Conservation (phyloP, 92 coral and sea anemone species). For the Epizoanthus stellaris region DNA sequence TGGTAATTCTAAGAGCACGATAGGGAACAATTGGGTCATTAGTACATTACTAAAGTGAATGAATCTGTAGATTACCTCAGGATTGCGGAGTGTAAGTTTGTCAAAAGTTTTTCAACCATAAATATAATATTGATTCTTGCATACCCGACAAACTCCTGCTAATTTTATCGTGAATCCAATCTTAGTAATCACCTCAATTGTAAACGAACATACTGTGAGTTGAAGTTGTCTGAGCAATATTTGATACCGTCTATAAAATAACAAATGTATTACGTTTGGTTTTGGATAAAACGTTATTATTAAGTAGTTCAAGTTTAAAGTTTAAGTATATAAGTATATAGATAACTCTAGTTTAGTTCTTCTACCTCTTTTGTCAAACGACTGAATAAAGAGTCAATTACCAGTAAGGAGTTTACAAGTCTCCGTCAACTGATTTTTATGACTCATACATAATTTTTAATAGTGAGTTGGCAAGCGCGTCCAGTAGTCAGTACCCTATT, state of each 20-base stretch:
- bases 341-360: not conserved
- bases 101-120: too few relatives aligned
- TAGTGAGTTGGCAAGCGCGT: not conserved
- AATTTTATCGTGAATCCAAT: not conserved
- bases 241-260: not conserved
- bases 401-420: not conserved
- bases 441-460: not conserved
- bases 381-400: not conserved
- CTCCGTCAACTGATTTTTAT: not conserved
- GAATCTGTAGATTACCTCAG: not conserved
- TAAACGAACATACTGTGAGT: not conserved
- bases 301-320: conserved; percentile 20
- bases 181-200: not conserved
- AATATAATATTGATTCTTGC: too few relatives aligned
- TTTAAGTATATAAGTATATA: conserved; percentile 4
- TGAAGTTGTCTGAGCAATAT: not conserved
- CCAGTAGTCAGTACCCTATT: not conserved
- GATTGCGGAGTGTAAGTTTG: not conserved
- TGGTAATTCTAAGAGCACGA: not conserved
- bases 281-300: not conserved
- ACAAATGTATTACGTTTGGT: not conserved
- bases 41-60: not conserved
- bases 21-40: too few relatives aligned
- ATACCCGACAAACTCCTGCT: too few relatives aligned
- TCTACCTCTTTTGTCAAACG: not conserved